A percentile compares a stretch with the other conserved stretches of the same genome.
These are phyloP conservation scores for Ormyrus labotus DNA, from an alignment of 2,888 invertebrate species.

Conservation along the genomic window DNA sequence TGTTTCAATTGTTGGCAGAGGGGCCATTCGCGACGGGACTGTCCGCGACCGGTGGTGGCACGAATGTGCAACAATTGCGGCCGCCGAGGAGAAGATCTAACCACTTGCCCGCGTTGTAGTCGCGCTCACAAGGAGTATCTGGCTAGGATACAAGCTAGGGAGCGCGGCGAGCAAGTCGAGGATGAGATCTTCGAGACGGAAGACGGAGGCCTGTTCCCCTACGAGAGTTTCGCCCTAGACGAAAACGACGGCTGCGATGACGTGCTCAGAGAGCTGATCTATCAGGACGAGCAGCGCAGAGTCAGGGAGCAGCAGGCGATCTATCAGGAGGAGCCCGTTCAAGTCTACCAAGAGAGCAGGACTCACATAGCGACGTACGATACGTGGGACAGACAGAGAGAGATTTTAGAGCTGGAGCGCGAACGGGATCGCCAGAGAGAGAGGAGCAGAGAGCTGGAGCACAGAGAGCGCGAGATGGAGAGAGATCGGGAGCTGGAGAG, in stretches of 20 bases:
- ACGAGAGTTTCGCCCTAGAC: background rate
- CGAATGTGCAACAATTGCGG: slow-evolving; percentile 40
- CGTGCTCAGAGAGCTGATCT: slow-evolving; percentile 18
- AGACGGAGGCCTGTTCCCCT: no score
- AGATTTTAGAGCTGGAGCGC: background rate
- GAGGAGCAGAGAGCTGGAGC: no score
- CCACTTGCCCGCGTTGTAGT: slow-evolving; percentile 24
- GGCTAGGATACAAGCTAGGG: background rate
- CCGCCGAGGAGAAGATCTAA: slow-evolving; percentile 9
- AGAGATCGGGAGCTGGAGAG: no score
- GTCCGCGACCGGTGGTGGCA: background rate
- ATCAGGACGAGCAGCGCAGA: slow-evolving; percentile 5
- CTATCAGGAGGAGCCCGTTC: background rate
- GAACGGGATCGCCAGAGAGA: background rate
- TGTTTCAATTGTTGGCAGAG: slow-evolving; percentile 41
- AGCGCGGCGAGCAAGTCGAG: background rate
- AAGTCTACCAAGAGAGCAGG: background rate
- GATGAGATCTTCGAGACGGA: background rate
- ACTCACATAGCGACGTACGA: background rate
- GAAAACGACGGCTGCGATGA: slow-evolving; percentile 4
- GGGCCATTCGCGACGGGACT: slow-evolving; percentile 11
- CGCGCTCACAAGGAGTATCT: background rate
- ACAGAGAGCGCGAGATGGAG: no score
- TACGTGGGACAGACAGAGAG: no score
- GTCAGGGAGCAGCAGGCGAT: background rate